Conservation (phyloP, 2,113 vertebrate genomes). For the Neoarius graeffei region DNA sequence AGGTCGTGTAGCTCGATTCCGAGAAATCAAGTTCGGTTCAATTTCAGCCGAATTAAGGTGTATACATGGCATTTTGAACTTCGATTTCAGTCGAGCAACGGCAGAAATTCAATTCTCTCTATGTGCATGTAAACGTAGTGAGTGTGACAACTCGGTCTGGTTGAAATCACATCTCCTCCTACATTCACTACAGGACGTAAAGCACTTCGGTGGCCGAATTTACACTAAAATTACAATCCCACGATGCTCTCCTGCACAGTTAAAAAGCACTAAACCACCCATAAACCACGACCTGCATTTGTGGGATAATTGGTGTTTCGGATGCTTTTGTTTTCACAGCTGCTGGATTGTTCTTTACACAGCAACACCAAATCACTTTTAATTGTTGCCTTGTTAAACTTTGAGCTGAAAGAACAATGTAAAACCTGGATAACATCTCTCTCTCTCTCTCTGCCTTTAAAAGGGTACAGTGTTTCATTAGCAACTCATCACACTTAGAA, state of each 20-base stretch:
- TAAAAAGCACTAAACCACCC: background rate
- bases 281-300: background rate
- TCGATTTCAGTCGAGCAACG: no score
- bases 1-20: no score
- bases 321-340: conserved; percentile 34
- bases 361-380: conserved; percentile 16
- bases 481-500: background rate
- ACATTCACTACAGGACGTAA: background rate
- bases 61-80: no score
- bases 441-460: background rate
- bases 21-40: no score
- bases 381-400: conserved; percentile 33
- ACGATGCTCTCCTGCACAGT: background rate
- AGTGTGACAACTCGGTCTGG: background rate
- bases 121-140: no score
- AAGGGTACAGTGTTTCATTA: conserved; percentile 22
- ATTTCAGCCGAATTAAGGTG: no score
- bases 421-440: background rate
- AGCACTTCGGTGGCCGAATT: background rate
- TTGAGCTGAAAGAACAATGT: background rate
- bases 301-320: conserved; percentile 17
- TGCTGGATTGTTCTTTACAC: conserved; percentile 33
- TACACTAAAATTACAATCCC: background rate
- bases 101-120: no score
- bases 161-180: background rate